phyloP scores from a whole-genome alignment of 2,113 vertebrate species.

The Corythornis cristatus region DNA sequence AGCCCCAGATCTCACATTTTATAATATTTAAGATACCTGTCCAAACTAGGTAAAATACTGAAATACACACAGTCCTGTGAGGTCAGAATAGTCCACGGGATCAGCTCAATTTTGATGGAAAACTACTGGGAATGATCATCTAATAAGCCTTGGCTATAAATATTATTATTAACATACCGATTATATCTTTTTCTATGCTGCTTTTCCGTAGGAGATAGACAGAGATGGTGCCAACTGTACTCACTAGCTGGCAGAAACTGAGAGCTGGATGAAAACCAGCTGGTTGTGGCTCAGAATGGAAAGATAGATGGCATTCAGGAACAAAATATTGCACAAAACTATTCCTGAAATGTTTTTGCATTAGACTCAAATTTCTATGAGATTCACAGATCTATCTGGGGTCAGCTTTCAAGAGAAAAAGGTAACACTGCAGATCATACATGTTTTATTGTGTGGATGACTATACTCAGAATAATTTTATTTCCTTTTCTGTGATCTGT shows the following conservation, averaged over 20 bases:
- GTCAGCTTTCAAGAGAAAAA: slow-evolving; percentile 9
- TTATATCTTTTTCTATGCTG: not conserved
- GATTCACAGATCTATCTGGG: not conserved
- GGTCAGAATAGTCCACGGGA: not conserved
- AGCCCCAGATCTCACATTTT: too few relatives aligned
- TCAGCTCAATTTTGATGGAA: not conserved
- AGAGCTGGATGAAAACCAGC: slow-evolving; percentile 47
- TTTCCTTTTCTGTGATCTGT: not conserved
- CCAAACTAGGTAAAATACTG: not conserved
- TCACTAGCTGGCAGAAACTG: slow-evolving; percentile 26
- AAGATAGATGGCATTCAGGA: not conserved
- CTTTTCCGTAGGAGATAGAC: slow-evolving; percentile 2
- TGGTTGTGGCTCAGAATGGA: not conserved
- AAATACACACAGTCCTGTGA: not conserved
- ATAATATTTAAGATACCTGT: too few relatives aligned
- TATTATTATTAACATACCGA: slow-evolving; percentile 49
- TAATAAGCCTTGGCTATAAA: slow-evolving; percentile 23
- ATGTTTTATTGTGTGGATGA: not conserved
- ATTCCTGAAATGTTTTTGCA: not conserved
- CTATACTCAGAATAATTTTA: not conserved
- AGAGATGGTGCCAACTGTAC: slow-evolving; percentile 34
- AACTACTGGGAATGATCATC: slow-evolving; percentile 27
- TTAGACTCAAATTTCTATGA: not conserved
- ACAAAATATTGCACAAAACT: not conserved
- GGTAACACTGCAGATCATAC: not conserved